phyloP scores from a whole-genome alignment of 2,888 invertebrate species.

The Drosophila ochracea region DNA sequence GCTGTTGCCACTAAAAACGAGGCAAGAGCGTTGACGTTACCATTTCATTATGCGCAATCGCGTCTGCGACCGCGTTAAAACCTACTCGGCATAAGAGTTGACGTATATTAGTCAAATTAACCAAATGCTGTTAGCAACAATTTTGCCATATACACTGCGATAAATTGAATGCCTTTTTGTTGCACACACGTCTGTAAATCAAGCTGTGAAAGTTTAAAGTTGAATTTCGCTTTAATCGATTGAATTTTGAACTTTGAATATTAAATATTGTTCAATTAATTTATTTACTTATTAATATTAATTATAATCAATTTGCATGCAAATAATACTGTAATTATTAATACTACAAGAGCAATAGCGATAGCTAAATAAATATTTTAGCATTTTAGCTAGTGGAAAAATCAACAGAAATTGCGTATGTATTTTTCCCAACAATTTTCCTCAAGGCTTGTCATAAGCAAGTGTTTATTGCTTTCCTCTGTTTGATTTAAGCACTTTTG shows the following conservation, averaged over 20 bases:
- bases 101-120: conserved; percentile 44
- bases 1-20: conserved; percentile 18
- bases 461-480: neutral
- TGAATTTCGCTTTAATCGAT: neutral
- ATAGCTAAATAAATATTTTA: neutral
- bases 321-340: neutral
- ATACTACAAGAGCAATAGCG: neutral
- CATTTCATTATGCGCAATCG: conserved; percentile 60
- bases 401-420: neutral
- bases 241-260: neutral
- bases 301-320: neutral
- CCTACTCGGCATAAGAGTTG: conserved; percentile 28
- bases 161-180: conserved; percentile 10
- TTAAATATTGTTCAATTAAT: neutral
- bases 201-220: neutral
- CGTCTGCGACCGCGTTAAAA: conserved; percentile 21
- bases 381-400: neutral
- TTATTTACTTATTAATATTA: neutral
- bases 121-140: conserved; percentile 56
- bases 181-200: neutral
- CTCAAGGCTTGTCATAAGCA: neutral
- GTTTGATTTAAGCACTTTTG: neutral
- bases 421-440: neutral
- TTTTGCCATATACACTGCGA: conserved; percentile 48
- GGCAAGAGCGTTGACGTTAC: conserved; percentile 47